Evolutionary conservation across 2,113 vertebrate genomes (phyloP).

Genomic region (Campylomormyrus tamandua): DNA sequence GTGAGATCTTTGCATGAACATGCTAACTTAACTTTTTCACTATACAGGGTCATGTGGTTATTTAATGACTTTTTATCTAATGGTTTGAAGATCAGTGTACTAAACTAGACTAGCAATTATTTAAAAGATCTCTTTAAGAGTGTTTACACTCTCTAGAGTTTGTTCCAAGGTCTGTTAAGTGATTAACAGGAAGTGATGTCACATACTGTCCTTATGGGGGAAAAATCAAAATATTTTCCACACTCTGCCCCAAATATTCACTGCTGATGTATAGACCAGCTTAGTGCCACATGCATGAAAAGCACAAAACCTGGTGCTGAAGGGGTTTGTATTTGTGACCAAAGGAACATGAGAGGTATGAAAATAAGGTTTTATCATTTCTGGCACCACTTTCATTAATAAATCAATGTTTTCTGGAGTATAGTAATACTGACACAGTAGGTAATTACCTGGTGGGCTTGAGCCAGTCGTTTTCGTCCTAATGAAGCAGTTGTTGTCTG

Average conservation of each 20-base stretch:
- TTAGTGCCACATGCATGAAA: background rate
- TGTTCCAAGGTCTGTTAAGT: background rate
- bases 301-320: background rate
- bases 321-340: background rate
- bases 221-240: background rate
- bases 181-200: background rate
- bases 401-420: background rate
- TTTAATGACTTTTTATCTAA: background rate
- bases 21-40: background rate
- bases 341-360: background rate
- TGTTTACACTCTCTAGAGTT: background rate
- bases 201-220: background rate
- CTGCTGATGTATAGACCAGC: background rate
- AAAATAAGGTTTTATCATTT: background rate
- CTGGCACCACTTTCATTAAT: background rate
- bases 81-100: background rate
- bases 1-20: background rate
- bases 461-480: conserved; percentile 69
- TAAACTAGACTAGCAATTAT: background rate
- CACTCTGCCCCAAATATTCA: background rate
- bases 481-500: conserved; percentile 77
- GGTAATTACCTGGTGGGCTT: conserved; percentile 67
- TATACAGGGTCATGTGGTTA: background rate
- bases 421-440: background rate
- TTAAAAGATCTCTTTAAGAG: background rate